Evolutionary conservation across 1,140 invertebrate species (phyloP), one percentile per base, ranked within the genome.

Genomic region (Geopemphigus sp.): DNA sequence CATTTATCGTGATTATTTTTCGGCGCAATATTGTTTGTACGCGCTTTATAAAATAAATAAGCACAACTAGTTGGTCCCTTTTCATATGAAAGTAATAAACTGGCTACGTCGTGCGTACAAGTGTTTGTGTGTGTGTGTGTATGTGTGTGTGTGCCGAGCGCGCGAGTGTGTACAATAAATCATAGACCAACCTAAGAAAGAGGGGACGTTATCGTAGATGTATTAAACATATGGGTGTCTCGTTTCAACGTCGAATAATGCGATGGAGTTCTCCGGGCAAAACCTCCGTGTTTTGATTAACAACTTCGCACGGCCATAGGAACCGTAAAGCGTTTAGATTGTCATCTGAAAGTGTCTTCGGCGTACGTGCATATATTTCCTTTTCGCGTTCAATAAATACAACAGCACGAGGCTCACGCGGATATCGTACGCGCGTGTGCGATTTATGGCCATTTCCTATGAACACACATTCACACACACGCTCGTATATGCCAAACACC

Each of bases 221-320:
- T n/a, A n/a, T n/a, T n/a, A n/a, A n/a, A n/a, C n/a, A n/a, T n/a
- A n/a, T n/a, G n/a, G n/a, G n/a, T n/a, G n/a, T n/a, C n/a, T n/a
- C n/a, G n/a, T 61, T 24, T 61, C 15, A 61, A 5, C 29, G 29
- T 66, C 32, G n/a, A 22, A 66, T 19, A 66, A 66, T 39, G 29
- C 29, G 39, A 32, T 66, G 2, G 19, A n/a, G 32, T 66, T 45
- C 64, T 45, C 47, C 11, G n/a, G 32, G 39, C 11, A 66, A 47
- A 66, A 45, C 39, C n/a, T n/a, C n/a, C 64, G 64, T 66, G 64
- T 45, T 66, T 66, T 47, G 64, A 66, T 66, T 45, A 45, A 66
- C 29, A 66, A 66, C 32, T 32, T 8, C 4, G 11, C 39, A 66
- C 10, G 61, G 26, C n/a, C 32, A 39, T 66, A 22, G 11, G n/a